Conservation (phyloP, 2,888 invertebrate genomes). For the Criorhina ranunculi region DNA sequence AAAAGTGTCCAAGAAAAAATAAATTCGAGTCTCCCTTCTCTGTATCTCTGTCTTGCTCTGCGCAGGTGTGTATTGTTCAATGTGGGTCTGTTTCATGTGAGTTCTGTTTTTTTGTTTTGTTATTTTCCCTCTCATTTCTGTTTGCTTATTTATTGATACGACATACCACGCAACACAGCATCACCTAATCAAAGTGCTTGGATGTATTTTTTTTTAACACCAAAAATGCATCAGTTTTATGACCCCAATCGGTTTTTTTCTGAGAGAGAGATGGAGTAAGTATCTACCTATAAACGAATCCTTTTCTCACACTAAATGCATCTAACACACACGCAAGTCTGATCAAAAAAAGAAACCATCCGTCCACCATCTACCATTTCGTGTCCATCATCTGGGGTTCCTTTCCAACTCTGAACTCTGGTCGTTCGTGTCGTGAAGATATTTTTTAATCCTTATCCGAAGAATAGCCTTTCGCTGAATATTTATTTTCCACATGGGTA, state of each 20-base stretch:
- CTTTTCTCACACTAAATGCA: constrained; percentile 69
- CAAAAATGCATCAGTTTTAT: constrained; percentile 77
- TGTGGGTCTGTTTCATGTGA: constrained; percentile 17
- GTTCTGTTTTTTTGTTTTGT: constrained; percentile 28
- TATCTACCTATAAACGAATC: constrained; percentile 60
- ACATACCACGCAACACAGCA: constrained; percentile 59
- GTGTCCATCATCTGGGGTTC: constrained; percentile 61
- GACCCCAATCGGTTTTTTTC: constrained; percentile 69
- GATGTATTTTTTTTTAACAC: constrained; percentile 66
- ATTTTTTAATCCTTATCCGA: constrained; percentile 74
- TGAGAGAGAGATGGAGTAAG: constrained; percentile 1
- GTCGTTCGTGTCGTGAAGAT: constrained; percentile 31
- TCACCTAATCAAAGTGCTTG: constrained; percentile 71
- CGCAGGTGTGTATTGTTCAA: constrained; percentile 54
- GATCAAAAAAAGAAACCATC: constrained; percentile 9
- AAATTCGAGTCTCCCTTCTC: background rate
- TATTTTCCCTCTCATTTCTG: background rate
- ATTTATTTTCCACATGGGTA: constrained; percentile 68
- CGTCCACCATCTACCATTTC: constrained; percentile 16
- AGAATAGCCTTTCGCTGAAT: constrained; percentile 65
- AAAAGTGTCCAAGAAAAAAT: constrained; percentile 45
- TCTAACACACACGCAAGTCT: constrained; percentile 42
- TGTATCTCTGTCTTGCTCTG: background rate
- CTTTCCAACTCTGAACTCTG: background rate
- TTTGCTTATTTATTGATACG: constrained; percentile 71